These are phyloP conservation scores for Flexamia atlantica DNA, from an alignment of 2,888 invertebrate species.

Conservation along the genomic window DNA sequence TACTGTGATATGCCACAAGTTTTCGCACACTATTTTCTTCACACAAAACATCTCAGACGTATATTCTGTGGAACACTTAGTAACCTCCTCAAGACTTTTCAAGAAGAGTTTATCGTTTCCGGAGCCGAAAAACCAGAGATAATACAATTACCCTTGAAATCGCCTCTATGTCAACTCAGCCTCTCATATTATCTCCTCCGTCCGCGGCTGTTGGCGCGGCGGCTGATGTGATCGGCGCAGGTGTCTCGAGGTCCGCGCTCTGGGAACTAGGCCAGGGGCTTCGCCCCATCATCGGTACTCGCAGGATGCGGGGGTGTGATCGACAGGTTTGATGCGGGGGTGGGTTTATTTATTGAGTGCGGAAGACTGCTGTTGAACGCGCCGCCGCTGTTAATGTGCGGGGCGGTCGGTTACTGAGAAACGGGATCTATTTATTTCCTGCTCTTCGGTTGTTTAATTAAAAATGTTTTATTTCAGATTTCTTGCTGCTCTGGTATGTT, in stretches of 20 bases:
- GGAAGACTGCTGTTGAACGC: not conserved
- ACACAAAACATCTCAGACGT: too few species aligned
- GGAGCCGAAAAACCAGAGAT: too few species aligned
- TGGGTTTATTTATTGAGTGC: constrained; percentile 11
- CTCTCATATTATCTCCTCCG: not conserved
- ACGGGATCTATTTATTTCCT: too few species aligned
- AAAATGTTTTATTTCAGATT: too few species aligned
- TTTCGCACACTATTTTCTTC: too few species aligned
- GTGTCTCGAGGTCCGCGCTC: not conserved
- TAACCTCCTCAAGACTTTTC: too few species aligned
- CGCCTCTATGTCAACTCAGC: not conserved
- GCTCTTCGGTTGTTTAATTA: too few species aligned
- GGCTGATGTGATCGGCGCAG: not conserved
- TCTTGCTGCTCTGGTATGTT: too few species aligned
- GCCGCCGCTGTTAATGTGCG: not conserved
- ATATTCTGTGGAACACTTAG: too few species aligned
- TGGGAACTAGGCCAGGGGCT: constrained; percentile 34
- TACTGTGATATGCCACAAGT: too few species aligned
- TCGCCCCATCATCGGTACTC: constrained; percentile 18
- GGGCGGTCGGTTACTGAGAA: too few species aligned
- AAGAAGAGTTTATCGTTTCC: too few species aligned
- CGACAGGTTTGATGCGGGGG: constrained; percentile 37
- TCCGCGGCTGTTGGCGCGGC: not conserved
- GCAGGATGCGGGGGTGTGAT: not conserved
- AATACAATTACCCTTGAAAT: not conserved